Base-by-base conservation (phyloP, 2,797 vertebrate genomes). In the Gadopsis marmoratus region DNA sequence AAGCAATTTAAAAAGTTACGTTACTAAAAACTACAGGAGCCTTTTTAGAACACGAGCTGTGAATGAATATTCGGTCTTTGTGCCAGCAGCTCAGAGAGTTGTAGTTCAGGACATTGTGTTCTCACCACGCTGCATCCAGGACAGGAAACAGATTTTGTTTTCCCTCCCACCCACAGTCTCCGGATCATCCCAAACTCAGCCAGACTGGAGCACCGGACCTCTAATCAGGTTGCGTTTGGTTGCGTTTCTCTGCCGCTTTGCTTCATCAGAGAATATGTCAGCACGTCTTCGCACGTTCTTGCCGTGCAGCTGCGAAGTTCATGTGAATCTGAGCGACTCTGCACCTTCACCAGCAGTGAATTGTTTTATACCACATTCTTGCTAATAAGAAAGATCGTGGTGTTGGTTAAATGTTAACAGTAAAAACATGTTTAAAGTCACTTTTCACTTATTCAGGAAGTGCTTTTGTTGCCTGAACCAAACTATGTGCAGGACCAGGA, bases 111-210 rank as follows among this genome's bases (percentile, higher is more conserved):
- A 86, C 80, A 16, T 29, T 33, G 50, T 63, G 70, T 58, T 80
- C 70, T 16, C 14, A 53, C 76, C 66, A 16, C 55, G 19, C n/a
- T 9, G 58, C 67, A 60, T 73, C 71, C 63, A 71, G 51, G 45
- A 70, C 54, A 83, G 78, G 81, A 75, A 83, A 61, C 74, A 81
- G 35, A 72, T 83, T 78, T 59, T 41, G 67, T 86, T 75, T 78
- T 69, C 0, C 60, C 55, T 76, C 58, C 78, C 72, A 23, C 68
- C 74, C 71, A 61, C 71, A 26, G 80, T 53, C 48, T 11, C 54
- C 1, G 64, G 43, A 69, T 75, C 54, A 43, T 56, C 68, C 35
- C 14, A 31, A 77, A 43, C 39, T 63, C 60, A 21, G 59, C 8
- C 39, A 50, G 65, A 47, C n/a, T 11, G 41, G 47, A 47, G 41